Base-by-base conservation (phyloP, 2,888 invertebrate genomes). In the Nomada ruficornis region DNA sequence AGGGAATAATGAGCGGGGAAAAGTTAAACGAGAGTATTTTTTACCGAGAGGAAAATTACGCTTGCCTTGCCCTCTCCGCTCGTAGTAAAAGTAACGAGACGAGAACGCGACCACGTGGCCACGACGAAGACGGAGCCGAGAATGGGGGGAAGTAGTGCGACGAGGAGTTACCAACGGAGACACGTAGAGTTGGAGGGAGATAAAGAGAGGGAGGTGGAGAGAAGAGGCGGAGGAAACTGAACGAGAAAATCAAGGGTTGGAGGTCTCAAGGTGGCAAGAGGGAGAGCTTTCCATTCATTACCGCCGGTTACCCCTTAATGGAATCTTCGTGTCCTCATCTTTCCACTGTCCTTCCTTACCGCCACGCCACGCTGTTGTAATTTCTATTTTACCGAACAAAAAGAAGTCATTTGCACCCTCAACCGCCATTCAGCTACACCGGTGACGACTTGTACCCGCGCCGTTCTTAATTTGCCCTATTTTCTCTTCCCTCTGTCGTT, bases 1-100 rank as follows among this genome's bases (percentile, higher is more conserved):
- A 88, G 86, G 90, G 90, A 92, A 92, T 93, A 93, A 93, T 92
- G 92, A 93, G 92, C 91, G 90, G 88, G 89, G 90, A 89, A 91
- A 93, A 91, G 92, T 93, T 93, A 92, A 93, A 91, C 92, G 92
- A 91, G 91, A 92, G 90, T 91, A 91, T 92, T 93, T 92, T 93
- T 91, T 91, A 91, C 89, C 88, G 86, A 89, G 89, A 90, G 91
- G 90, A 92, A 88, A 92, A 92, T 92, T 91, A 92, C 91, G 88
- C 82, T 84, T 85, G 87, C 86, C 88, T 85, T 86, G 81, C 42
- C 85, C 83, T 84, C 72, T 55, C 77, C 77, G 77, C 60, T 72
- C 81, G 88, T 88, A 88, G 88, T 86, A 84, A 82, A 86, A 83
- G 85, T 82, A 86, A 86, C 72, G 82, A 82, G 87, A 86, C 82